These are phyloP conservation scores for Antheraea assamensis DNA, from an alignment of 2,888 invertebrate genomes.

Conservation along the genomic window DNA sequence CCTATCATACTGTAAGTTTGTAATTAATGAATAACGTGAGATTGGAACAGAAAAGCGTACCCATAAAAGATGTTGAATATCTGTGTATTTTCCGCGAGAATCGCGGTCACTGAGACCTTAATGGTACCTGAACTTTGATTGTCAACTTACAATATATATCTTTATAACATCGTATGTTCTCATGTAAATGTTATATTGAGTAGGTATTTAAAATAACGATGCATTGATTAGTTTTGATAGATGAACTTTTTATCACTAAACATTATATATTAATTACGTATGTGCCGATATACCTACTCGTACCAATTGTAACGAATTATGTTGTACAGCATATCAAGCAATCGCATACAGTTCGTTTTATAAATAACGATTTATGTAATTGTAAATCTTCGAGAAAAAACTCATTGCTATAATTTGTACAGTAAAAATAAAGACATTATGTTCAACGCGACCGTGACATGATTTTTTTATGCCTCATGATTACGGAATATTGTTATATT, in stretches of 20 bases:
- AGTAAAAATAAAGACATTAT: background rate
- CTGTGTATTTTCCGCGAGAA: no score
- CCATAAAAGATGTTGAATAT: no score
- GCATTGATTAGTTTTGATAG: background rate
- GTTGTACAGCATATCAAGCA: background rate
- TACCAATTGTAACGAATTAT: background rate
- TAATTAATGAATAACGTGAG: background rate
- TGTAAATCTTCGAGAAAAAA: background rate
- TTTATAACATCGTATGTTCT: background rate
- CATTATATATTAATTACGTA: background rate
- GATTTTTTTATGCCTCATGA: background rate
- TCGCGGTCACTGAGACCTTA: background rate
- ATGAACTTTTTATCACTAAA: background rate
- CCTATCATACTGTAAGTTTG: no score
- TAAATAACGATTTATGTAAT: background rate
- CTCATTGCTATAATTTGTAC: background rate
- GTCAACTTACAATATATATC: background rate
- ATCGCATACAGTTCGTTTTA: background rate
- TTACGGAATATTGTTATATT: background rate
- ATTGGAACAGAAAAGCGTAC: no score
- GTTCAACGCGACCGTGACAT: background rate
- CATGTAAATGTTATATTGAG: background rate
- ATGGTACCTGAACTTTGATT: background rate
- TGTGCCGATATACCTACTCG: background rate
- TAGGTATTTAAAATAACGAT: background rate